phyloP scores from a whole-genome alignment of 2,113 vertebrate species.

The Channa argus region DNA sequence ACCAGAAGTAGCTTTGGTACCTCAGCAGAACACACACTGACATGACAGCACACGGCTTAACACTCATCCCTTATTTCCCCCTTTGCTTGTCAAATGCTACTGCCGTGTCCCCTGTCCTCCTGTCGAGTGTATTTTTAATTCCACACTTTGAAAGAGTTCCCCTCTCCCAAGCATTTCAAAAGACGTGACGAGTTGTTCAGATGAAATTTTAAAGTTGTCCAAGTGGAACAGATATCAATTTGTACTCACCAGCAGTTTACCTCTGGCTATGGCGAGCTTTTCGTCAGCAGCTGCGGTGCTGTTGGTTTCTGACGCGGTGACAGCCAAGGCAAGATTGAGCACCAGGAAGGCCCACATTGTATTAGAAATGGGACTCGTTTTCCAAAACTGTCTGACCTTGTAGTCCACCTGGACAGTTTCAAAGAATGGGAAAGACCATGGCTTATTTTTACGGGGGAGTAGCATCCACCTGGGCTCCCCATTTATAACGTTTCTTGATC shows the following conservation, averaged over 20 bases:
- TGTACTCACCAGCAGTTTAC: conserved; percentile 81
- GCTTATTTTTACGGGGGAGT: conserved; percentile 4
- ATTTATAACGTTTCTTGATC: background rate
- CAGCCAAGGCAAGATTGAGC: conserved; percentile 48
- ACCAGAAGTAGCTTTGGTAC: conserved; percentile 19
- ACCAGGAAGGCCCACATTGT: conserved; percentile 76
- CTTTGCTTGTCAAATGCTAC: background rate
- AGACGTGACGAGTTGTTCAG: background rate
- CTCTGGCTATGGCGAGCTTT: conserved; percentile 70
- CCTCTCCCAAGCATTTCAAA: background rate
- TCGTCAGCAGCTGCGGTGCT: conserved; percentile 50
- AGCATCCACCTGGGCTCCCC: background rate
- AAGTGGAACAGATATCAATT: background rate
- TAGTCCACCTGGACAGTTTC: conserved; percentile 15
- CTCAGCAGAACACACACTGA: conserved; percentile 19
- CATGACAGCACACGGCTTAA: conserved; percentile 2
- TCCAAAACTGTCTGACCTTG: background rate
- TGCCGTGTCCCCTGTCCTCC: background rate
- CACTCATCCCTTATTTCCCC: conserved; percentile 11
- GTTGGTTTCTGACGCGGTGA: conserved; percentile 22
- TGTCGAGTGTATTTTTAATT: background rate
- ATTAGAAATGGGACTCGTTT: background rate
- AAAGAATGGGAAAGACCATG: conserved; percentile 61
- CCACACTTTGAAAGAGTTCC: background rate
- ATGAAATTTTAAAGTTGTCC: background rate